Base-by-base conservation (phyloP, 2,888 invertebrate genomes). In the Orthosia incerta region DNA sequence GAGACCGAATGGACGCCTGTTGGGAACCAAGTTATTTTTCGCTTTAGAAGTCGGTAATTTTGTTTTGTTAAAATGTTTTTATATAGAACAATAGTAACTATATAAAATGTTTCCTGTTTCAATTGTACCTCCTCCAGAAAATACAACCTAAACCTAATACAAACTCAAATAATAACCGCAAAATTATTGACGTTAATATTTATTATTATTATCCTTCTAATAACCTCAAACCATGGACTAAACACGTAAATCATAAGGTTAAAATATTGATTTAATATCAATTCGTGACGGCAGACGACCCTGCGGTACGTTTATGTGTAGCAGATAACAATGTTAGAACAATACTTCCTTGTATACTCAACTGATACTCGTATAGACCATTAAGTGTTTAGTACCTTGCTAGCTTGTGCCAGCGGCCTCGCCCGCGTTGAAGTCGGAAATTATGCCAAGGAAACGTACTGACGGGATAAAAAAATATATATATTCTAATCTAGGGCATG, bases 281-380 rank as follows among this genome's bases (percentile, higher is more conserved):
- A 70, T 74, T 76, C 78, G 86, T 86, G 82, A 74, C 72, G 80
- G 64, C 65, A 65, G 75, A 84, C 76, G 86, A 82, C 85, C 85
- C 85, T 86, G 85, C 59, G 51, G 62, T 73, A 60, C 79, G 71
- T 75, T 68, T 64, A 68, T 70, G 60, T 82, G 63, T 71, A 69
- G 76, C 73, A 79, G 86, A 88, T 88, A 88, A 84, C 81, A 81
- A 72, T 68, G 73, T 69, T 83, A 70, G 81, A 86, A 85, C 76
- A 79, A 86, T 85, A 82, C 79, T 88, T 87, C 88, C 87, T 84
- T 85, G 71, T 87, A 72, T 78, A 74, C 60, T 81, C 71, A 80
- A 79, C 75, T 83, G 67, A 69, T 79, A 78, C 75, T 76, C 71
- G 39, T 80, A 61, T 71, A 76, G 71, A 81, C 70, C 66, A 76